Evolutionary conservation across 64 coral and sea anemone species (phyloP), one percentile per base, ranked within the genome.

Genomic region (Cladopsammia gracilis): DNA sequence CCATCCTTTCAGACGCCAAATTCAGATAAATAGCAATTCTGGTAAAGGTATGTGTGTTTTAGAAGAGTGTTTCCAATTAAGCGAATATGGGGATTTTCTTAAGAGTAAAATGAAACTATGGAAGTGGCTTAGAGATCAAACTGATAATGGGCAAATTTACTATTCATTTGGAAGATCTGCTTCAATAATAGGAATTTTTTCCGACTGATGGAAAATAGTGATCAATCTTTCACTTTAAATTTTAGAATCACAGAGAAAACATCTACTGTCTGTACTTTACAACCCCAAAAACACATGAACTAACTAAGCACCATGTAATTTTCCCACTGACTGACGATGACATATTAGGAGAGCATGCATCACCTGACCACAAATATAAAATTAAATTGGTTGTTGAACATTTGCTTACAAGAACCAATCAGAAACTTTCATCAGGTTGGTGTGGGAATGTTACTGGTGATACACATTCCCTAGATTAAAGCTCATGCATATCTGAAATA

Each of bases 81-180:
- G 84, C 11, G 58, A 83, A 87, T 4, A 57, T 12, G 85, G 50
- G 10, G 18, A 68, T 13, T 58, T 87, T 16, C 16, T 15, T 3
- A 15, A 87, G 3, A 87, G 85, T 20, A 87, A 87, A 87, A 4
- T 45, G 49, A 72, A 25, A 87, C 85, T 87, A 1, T 87, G 85
- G 68, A 53, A 53, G 10, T 53, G 51, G 51, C 51, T 53, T 4
- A 4, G 51, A 5, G 51, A 53, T 53, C 4, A 80, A 80, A 80
- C 77, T 10, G n/a, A 80, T 16, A 62, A 77, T 89, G 87, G 72
- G 3, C 71, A 77, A 19, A 77, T 14, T 4, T 89, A 77, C 12
- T 89, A 89, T 89, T 19, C 87, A 47, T 89, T 64, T 89, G 73
- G 87, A 12, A 22, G 44, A 58, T n/a, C 71, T 20, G 71, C 72